Evolutionary conservation across 2,888 invertebrate species (phyloP), one percentile per base, ranked within the genome.

Genomic region (Sesia bembeciformis): DNA sequence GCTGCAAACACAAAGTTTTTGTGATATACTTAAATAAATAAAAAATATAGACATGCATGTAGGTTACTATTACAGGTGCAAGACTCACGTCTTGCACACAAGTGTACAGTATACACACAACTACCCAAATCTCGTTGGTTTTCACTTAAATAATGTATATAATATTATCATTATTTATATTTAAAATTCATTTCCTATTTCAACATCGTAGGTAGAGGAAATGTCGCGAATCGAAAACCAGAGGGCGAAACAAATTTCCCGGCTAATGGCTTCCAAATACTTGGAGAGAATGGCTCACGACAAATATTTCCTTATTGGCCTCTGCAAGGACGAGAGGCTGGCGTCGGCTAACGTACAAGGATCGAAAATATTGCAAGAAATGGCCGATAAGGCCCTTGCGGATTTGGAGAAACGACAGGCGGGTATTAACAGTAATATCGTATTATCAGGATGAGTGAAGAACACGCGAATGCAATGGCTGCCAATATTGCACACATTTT

Each of bases 201-300:
- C 23, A n/a, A 46, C 46, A 23, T 53, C 38, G 39, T 65, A 88
- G 87, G 76, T 81, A 50, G 73, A 81, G 72, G 84, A 84, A 71
- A 76, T 82, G 68, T 81, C 84, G 54, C 76, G 76, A 7, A 73
- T 80, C 54, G 82, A 85, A 69, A 81, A 80, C 70, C 85, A 86
- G 57, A 81, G 69, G 64, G 64, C 72, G 52, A 70, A 81, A 56
- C 79, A 80, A 70, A 82, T 84, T 64, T 81, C 80, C 56, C 79
- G 84, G 52, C 67, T 87, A 72, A 86, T 89, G 86, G 80, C 86
- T 53, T 86, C 86, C 52, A 86, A 85, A 72, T 89, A 87, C 76
- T 78, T 89, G 70, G 81, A 83, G 62, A 76, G 84, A 70, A 89
- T 89, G 88, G 86, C 87, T 53, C 84, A 87, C 63, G 88, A 89